Percentiles rank a stretch among this genome's conserved stretches.
Conservation (phyloP, 1,140 invertebrate species). For the Goniozus legneri region DNA sequence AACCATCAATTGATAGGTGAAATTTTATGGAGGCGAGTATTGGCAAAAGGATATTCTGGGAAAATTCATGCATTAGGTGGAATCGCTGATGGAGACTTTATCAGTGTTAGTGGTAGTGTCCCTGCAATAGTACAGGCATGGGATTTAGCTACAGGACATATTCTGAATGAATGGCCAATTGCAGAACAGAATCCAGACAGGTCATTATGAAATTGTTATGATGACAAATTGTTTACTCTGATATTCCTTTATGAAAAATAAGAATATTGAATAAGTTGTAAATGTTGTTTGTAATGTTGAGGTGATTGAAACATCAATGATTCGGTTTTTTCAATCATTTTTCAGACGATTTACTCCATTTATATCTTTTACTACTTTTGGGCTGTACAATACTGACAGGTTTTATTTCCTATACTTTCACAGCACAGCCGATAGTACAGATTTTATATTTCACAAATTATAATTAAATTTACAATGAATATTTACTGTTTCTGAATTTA, state of each 20-base stretch:
- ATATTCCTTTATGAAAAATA: too few relatives aligned
- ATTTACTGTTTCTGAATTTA: slow-evolving; percentile 13
- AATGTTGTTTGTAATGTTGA: slow-evolving; percentile 8
- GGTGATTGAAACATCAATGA: too few relatives aligned
- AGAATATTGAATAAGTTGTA: not conserved
- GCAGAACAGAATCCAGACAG: slow-evolving; percentile 47
- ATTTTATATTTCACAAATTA: slow-evolving; percentile 12
- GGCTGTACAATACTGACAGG: slow-evolving; percentile 47
- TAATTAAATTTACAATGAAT: slow-evolving; percentile 5
- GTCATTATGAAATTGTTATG: slow-evolving; percentile 25
- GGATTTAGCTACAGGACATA: slow-evolving; percentile 67
- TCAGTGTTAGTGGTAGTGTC: slow-evolving; percentile 71
- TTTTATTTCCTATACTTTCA: slow-evolving; percentile 28
- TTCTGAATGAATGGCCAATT: slow-evolving; percentile 56
- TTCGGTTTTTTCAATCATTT: slow-evolving; percentile 23
- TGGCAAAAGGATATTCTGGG: slow-evolving; percentile 60
- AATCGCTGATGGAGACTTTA: slow-evolving; percentile 61
- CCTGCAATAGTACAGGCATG: slow-evolving; percentile 73
- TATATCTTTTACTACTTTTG: slow-evolving; percentile 49
- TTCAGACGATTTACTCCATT: slow-evolving; percentile 49
- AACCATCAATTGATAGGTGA: slow-evolving; percentile 55
- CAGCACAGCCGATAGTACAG: slow-evolving; percentile 20
- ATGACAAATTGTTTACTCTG: slow-evolving; percentile 4
- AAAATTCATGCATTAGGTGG: slow-evolving; percentile 54
- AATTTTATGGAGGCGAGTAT: slow-evolving; percentile 77